phyloP scores from a whole-genome alignment of 2,113 vertebrate species.

The Psilopsiagon aymara region DNA sequence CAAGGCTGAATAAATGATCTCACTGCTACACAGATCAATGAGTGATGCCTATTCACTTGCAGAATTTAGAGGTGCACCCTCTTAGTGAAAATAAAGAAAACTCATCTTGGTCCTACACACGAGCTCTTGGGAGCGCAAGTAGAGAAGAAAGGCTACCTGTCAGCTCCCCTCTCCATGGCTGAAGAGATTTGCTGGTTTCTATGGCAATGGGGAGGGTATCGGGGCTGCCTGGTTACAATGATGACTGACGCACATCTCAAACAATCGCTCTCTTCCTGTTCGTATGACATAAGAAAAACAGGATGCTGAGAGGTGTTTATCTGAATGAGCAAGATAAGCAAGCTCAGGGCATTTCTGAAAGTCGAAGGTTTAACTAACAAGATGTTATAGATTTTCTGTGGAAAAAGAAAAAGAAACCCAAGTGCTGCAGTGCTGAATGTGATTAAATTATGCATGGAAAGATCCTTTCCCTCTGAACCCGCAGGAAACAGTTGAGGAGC shows the following conservation, averaged over 20 bases:
- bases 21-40: neutral
- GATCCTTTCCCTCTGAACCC: neutral
- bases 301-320: conserved; percentile 70
- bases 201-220: conserved; percentile 33
- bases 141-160: conserved; percentile 14
- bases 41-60: neutral
- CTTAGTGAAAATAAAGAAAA: neutral
- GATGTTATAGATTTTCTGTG: neutral
- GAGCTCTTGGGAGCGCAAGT: neutral
- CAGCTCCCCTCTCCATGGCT: neutral
- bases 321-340: conserved; percentile 66
- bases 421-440: neutral
- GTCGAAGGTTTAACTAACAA: neutral
- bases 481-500: neutral
- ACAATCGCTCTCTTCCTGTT: conserved; percentile 73
- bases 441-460: conserved; percentile 17
- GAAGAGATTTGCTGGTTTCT: conserved; percentile 7
- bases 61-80: neutral
- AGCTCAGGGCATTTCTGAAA: neutral
- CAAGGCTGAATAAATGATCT: neutral
- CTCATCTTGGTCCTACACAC: neutral
- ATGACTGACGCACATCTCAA: conserved; percentile 68
- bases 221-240: conserved; percentile 25
- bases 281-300: conserved; percentile 68
- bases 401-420: neutral